Evolutionary conservation across 2,888 invertebrate species (phyloP).

Genomic region (Thecocarcelia acutangulata): DNA sequence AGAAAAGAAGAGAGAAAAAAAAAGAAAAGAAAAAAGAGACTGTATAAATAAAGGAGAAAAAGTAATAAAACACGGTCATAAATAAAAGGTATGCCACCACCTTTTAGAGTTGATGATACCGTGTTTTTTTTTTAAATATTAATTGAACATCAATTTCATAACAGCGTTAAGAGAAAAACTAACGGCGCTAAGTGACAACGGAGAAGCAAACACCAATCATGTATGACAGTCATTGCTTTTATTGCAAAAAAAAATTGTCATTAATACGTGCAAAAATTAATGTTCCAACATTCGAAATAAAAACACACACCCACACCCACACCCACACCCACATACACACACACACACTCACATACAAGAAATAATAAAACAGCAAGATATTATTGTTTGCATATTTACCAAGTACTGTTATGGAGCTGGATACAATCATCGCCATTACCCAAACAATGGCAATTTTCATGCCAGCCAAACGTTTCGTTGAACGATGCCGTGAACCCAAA

Average conservation of each 20-base stretch:
- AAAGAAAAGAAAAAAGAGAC: slow-evolving; percentile 15
- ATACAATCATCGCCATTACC: slow-evolving; percentile 94
- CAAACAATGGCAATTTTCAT: slow-evolving; percentile 96
- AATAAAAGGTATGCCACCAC: slow-evolving; percentile 14
- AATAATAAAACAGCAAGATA: background rate
- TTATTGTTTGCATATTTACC: slow-evolving; percentile 83
- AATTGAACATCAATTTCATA: slow-evolving; percentile 7
- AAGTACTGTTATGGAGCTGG: slow-evolving; percentile 91
- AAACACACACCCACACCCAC: too few species aligned
- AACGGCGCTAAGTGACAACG: background rate
- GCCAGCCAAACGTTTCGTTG: slow-evolving; percentile 90
- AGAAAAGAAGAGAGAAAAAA: slow-evolving; percentile 41
- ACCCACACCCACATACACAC: too few species aligned
- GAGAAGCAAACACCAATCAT: slow-evolving; percentile 8
- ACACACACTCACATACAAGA: too few species aligned
- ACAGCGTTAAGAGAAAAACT: background rate
- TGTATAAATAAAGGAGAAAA: slow-evolving; percentile 6
- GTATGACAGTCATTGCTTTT: slow-evolving; percentile 6
- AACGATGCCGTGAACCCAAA: slow-evolving; percentile 91
- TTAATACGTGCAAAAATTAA: slow-evolving; percentile 26
- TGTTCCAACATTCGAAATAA: slow-evolving; percentile 3
- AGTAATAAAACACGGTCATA: slow-evolving; percentile 11
- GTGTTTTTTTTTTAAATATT: slow-evolving; percentile 3
- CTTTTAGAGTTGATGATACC: background rate
- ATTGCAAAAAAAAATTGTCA: slow-evolving; percentile 29